Base-by-base conservation (phyloP, 2,888 invertebrate species). In the Macrosiphum euphorbiae region DNA sequence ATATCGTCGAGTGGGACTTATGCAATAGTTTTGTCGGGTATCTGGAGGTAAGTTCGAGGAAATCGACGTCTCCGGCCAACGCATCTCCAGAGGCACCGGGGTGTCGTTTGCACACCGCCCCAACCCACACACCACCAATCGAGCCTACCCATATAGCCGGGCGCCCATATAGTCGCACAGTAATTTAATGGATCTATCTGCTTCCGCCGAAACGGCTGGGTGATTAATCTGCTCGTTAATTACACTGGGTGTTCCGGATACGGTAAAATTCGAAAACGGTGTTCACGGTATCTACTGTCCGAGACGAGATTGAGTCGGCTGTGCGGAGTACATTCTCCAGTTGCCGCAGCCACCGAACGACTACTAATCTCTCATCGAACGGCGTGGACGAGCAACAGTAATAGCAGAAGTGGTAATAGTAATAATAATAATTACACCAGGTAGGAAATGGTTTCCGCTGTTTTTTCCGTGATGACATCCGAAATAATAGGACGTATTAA, bases 161-260 rank as follows among this genome's bases (percentile, higher is more conserved):
- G 67, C 35, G n/a, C n/a, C 16, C n/a, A 35, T 35, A 35, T 35
- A 78, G 78, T 35, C 78, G 35, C 0, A 50, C 47, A n/a, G 87
- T 88, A 88, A 87, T 92, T 88, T 86, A 87, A 50, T n/a, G 61
- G 47, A 92, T 92, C 35, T 55, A 88, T 78, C n/a, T 24, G 50
- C 41, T 92, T 41, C 78, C 78, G 16, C 41, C 41, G 67, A 52
- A 78, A 24, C 78, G 13, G 41, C 88, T 84, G 78, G 92, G 89
- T 93, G 93, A 93, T 93, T 93, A 93, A 93, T 93, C 61, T 78
- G 93, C 35, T 85, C 85, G 58, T 89, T 93, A 93, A 93, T 93
- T 93, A 58, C 89, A 47, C 89, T 47, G 84, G 55, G 55, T 92
- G 84, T 93, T 44, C 55, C 58, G 58, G 47, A 89, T 58, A 58